Conservation (phyloP, 2,888 invertebrate genomes). For the Leucophenga maculata region DNA sequence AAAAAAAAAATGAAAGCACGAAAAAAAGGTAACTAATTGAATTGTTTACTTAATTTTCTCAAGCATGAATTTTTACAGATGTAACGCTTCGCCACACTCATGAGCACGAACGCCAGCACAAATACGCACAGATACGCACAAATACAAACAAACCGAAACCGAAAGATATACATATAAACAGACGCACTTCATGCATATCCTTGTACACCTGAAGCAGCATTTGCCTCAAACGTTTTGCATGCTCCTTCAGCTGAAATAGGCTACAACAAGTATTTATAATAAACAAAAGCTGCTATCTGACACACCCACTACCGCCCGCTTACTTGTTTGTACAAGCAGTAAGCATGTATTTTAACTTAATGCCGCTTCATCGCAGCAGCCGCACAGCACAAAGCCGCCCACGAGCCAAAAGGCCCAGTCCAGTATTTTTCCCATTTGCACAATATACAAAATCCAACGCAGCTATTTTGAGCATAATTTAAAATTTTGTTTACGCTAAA, state of each 20-base stretch:
- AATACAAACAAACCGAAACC: no score
- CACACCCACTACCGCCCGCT: no score
- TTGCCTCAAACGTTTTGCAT: neutral
- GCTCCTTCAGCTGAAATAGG: neutral
- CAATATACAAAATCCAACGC: neutral
- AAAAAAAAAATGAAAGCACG: neutral
- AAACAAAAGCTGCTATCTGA: neutral
- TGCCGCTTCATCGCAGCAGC: neutral
- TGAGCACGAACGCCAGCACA: neutral
- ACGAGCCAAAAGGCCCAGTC: neutral
- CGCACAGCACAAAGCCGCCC: no score
- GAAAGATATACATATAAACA: no score
- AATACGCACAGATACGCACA: neutral
- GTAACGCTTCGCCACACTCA: neutral
- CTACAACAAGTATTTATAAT: neutral
- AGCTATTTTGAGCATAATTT: conserved; percentile 19
- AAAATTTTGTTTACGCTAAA: conserved; percentile 10
- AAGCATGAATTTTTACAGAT: conserved; percentile 16
- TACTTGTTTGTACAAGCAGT: no score
- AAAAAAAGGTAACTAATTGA: conserved; percentile 12
- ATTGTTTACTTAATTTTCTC: conserved; percentile 14
- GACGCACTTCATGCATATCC: no score
- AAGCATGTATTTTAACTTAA: conserved; percentile 9
- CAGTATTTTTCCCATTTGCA: no score
- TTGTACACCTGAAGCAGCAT: no score